Evolutionary conservation across 2,797 vertebrate species (phyloP).

Genomic region (Bovichtus variegatus): DNA sequence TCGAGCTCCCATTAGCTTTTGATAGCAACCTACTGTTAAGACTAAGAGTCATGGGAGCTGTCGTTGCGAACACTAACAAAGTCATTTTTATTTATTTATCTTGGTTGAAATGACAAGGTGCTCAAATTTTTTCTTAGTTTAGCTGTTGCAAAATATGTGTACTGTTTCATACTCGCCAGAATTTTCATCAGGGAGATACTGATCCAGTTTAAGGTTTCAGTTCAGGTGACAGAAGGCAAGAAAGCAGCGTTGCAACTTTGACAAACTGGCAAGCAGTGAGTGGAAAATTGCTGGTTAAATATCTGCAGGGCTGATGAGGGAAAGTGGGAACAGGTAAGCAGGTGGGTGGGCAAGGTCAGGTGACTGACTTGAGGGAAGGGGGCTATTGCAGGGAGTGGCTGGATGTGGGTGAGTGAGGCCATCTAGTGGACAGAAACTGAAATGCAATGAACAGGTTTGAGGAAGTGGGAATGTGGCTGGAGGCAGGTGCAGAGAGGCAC

Average conservation of each 20-base stretch:
- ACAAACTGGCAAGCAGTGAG: not conserved
- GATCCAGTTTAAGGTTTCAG: not conserved
- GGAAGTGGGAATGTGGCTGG: not conserved
- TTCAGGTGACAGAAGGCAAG: not conserved
- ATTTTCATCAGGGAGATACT: not conserved
- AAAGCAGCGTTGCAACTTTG: not conserved
- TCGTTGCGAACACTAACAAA: not conserved
- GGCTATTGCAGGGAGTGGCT: not conserved
- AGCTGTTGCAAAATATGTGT: not conserved
- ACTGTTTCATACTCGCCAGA: not conserved
- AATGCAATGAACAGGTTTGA: not conserved
- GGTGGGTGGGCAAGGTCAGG: not conserved
- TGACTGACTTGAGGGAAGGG: not conserved
- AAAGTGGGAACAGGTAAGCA: not conserved
- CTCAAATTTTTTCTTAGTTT: not conserved
- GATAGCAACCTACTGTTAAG: not conserved
- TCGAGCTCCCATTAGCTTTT: not conserved
- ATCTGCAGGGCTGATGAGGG: not conserved
- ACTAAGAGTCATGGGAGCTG: not conserved
- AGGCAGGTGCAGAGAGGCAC: not conserved
- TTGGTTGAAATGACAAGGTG: not conserved
- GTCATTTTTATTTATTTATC: not conserved
- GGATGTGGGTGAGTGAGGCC: not conserved
- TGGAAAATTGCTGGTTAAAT: not conserved
- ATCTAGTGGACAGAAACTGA: not conserved